Percentiles rank a stretch among this genome's conserved stretches.
These are phyloP conservation scores for Smittia sp. DNA, from an alignment of 2,888 invertebrate species.

Conservation along the genomic window DNA sequence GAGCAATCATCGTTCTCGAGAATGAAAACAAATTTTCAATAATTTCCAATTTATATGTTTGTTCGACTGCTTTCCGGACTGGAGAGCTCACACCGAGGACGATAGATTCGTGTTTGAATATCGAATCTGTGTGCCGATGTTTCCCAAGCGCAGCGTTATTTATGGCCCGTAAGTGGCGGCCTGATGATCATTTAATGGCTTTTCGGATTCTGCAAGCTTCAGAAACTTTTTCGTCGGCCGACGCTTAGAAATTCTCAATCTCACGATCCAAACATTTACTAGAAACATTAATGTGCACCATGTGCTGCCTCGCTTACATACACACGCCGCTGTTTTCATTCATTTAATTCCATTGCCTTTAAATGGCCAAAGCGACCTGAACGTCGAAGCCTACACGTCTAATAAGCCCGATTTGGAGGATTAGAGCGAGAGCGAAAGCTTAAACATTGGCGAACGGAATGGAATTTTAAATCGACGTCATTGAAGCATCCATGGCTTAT, in stretches of 20 bases:
- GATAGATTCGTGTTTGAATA: not conserved
- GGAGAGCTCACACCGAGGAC: not conserved
- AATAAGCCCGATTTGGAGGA: not conserved
- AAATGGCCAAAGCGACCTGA: slow-evolving; percentile 23
- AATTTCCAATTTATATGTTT: slow-evolving; percentile 8
- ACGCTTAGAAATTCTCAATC: not conserved
- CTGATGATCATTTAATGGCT: slow-evolving; percentile 13
- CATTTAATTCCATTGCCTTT: slow-evolving; percentile 17
- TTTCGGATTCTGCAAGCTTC: not conserved
- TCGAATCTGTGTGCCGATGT: not conserved
- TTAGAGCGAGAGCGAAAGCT: not conserved
- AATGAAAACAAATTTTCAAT: slow-evolving; percentile 17
- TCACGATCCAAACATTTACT: slow-evolving; percentile 7
- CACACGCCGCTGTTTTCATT: slow-evolving; percentile 6
- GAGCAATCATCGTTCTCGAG: not conserved
- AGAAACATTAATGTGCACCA: not conserved
- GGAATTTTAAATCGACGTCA: not conserved
- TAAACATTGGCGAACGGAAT: not conserved
- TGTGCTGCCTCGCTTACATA: not conserved
- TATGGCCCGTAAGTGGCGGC: not conserved
- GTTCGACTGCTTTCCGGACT: not conserved
- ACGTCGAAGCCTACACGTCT: not conserved
- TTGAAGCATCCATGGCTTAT: no score
- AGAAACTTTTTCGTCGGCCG: not conserved
- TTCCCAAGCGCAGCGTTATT: not conserved